Evolutionary conservation across 1,140 invertebrate genomes (phyloP).

Genomic region (Harlomillsia oculata): DNA sequence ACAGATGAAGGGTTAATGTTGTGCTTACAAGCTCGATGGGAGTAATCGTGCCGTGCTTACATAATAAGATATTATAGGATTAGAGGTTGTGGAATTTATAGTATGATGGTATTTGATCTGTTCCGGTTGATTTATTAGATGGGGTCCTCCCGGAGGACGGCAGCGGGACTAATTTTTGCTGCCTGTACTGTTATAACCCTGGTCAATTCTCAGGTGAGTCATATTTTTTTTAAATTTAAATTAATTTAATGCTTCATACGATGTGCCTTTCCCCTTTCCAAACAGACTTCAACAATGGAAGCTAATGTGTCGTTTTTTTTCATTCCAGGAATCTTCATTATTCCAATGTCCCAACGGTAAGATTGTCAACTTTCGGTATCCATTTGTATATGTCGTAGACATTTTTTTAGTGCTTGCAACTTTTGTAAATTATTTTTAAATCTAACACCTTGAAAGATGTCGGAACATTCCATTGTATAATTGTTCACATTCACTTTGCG

Average conservation of each 20-base stretch:
- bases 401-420: not conserved
- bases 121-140: constrained; percentile 16
- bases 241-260: too few relatives aligned
- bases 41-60: not conserved
- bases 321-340: constrained; percentile 27
- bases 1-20: not conserved
- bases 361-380: not conserved
- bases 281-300: not conserved
- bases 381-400: not conserved
- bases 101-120: not conserved
- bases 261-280: not conserved
- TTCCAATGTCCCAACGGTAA: constrained; percentile 33
- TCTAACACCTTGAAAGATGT: too few relatives aligned
- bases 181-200: constrained; percentile 23
- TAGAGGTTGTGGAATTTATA: not conserved
- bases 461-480: too few relatives aligned
- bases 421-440: not conserved
- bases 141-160: constrained; percentile 29
- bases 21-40: not conserved
- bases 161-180: constrained; percentile 16
- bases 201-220: constrained; percentile 25
- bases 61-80: not conserved
- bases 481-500: too few relatives aligned
- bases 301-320: constrained; percentile 4
- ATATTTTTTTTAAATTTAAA: too few relatives aligned